Percentiles rank a stretch among this genome's conserved stretches.
Conservation (phyloP, 2,888 invertebrate species). For the Onthophagus sagittarius region DNA sequence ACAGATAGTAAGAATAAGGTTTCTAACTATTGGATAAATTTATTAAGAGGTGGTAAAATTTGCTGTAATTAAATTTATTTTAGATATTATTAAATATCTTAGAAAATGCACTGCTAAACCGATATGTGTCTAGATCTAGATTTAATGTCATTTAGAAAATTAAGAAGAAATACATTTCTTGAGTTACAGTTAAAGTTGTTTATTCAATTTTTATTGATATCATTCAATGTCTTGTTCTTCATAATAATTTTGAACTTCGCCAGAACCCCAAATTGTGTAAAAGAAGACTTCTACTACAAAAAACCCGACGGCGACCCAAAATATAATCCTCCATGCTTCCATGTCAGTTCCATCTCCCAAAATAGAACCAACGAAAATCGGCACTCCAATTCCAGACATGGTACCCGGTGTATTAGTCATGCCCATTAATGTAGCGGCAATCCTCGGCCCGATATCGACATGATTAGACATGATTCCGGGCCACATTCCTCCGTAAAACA, state of each 20-base stretch:
- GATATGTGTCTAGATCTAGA: too few relatives aligned
- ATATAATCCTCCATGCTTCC: background rate
- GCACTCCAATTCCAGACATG: background rate
- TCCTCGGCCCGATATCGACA: background rate
- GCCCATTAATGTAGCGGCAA: constrained; percentile 3
- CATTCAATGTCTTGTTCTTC: too few relatives aligned
- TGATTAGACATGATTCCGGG: constrained; percentile 1
- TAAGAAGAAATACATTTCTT: too few relatives aligned
- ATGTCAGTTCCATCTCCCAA: background rate
- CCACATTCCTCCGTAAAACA: background rate
- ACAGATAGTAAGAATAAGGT: too few relatives aligned
- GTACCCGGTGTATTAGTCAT: background rate
- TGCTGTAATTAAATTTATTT: too few relatives aligned
- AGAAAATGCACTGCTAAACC: too few relatives aligned
- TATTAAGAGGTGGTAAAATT: too few relatives aligned
- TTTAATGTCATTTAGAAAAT: too few relatives aligned
- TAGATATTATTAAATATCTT: too few relatives aligned
- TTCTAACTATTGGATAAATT: too few relatives aligned
- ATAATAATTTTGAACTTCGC: background rate
- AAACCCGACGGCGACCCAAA: background rate
- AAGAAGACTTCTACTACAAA: background rate
- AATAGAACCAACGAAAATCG: background rate
- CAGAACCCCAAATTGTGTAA: background rate
- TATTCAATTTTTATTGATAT: too few relatives aligned
- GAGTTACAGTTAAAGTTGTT: too few relatives aligned